Evolutionary conservation across 1,140 invertebrate species (phyloP).

Genomic region (Bombyx mandarina): DNA sequence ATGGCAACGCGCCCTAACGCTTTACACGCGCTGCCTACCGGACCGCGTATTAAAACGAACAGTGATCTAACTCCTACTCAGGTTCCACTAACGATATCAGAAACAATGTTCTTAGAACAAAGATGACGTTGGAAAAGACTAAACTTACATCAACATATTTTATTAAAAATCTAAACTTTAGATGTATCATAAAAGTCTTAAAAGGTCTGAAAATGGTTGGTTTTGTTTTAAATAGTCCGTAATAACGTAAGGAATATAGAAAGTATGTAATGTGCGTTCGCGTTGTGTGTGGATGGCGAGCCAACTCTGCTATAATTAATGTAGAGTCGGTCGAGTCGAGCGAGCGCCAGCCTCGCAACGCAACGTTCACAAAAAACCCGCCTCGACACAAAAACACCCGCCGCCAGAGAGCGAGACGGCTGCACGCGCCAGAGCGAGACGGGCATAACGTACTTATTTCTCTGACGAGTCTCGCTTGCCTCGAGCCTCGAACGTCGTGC

Average conservation of each 20-base stretch:
- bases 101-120: no score
- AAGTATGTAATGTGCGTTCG: conserved; percentile 63
- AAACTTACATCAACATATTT: no score
- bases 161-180: no score
- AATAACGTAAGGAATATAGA: conserved; percentile 42
- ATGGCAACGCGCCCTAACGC: conserved; percentile 40
- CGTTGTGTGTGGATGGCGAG: conserved; percentile 33
- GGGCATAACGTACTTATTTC: conserved; percentile 49
- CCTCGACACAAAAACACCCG: conserved; percentile 65
- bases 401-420: conserved; percentile 41
- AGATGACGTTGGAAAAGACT: no score
- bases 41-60: conserved; percentile 11
- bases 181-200: no score
- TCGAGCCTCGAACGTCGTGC: conserved; percentile 37
- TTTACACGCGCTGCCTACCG: conserved; percentile 26
- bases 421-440: conserved; percentile 37
- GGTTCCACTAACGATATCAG: no score
- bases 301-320: conserved; percentile 65
- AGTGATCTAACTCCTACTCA: conserved; percentile 2
- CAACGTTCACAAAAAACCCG: conserved; percentile 59
- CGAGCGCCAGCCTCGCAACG: conserved; percentile 45
- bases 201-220: no score
- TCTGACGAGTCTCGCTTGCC: conserved; percentile 60
- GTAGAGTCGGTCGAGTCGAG: conserved; percentile 51
- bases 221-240: conserved; percentile 10